phyloP scores from a whole-genome alignment of 2,797 vertebrate genomes.

The Myotis planiceps region DNA sequence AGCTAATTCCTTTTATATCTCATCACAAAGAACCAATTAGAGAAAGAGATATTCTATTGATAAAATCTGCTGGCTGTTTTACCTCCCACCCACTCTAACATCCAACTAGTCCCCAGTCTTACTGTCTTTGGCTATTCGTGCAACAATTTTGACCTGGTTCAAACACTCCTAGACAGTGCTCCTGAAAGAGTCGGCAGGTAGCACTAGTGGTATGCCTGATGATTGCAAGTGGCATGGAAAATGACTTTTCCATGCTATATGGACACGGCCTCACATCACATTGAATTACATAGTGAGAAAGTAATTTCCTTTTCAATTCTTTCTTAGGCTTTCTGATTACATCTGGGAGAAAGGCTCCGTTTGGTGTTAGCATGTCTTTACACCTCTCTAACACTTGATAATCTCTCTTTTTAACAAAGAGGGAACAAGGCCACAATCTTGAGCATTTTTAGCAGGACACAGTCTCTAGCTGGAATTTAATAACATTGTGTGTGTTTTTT shows the following conservation, averaged over 20 bases:
- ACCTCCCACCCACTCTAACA: not conserved
- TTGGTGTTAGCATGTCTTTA: slow-evolving; percentile 78
- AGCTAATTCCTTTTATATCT: not conserved
- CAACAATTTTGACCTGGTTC: slow-evolving; percentile 33
- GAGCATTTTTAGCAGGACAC: slow-evolving; percentile 60
- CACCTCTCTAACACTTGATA: slow-evolving; percentile 79
- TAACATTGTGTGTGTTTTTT: slow-evolving; percentile 63
- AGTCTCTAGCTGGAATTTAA: slow-evolving; percentile 45
- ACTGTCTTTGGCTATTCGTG: not conserved
- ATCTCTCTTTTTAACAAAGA: slow-evolving; percentile 81
- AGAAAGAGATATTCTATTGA: not conserved
- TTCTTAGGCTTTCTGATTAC: slow-evolving; percentile 77
- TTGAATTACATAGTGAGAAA: slow-evolving; percentile 79
- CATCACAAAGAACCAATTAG: not conserved
- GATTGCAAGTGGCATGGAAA: not conserved
- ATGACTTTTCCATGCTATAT: not conserved
- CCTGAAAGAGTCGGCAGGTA: not conserved
- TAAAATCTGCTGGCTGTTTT: not conserved
- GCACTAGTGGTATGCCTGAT: not conserved
- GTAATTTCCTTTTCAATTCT: slow-evolving; percentile 83
- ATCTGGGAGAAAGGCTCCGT: slow-evolving; percentile 76
- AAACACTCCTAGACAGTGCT: not conserved
- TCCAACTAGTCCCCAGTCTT: not conserved
- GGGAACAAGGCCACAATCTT: slow-evolving; percentile 67
- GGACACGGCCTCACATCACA: slow-evolving; percentile 55